phyloP scores from a whole-genome alignment of 2,113 vertebrate genomes.

The Enhydra lutris region DNA sequence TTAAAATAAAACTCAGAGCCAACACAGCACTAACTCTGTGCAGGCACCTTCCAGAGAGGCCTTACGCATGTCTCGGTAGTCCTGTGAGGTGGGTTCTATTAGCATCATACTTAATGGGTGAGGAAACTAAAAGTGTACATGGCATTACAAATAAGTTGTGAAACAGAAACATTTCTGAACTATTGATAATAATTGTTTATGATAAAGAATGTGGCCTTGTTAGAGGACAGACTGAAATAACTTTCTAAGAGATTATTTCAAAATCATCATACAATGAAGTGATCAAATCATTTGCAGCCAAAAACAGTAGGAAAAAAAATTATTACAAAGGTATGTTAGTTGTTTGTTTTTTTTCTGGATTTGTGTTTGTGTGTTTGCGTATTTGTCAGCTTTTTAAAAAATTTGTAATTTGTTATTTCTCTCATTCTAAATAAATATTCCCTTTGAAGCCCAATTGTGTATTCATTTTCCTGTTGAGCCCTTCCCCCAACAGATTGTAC shows the following conservation, averaged over 20 bases:
- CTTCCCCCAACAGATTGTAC: not conserved
- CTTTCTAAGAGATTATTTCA: constrained; percentile 12
- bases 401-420: constrained; percentile 10
- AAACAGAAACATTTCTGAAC: constrained; percentile 10
- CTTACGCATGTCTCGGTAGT: not conserved
- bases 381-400: not conserved
- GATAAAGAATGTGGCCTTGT: not conserved
- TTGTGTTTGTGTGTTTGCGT: not conserved
- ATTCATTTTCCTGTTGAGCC: not conserved
- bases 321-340: not conserved
- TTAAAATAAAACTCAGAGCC: not conserved
- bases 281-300: not conserved
- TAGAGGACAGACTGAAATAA: not conserved
- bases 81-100: not conserved
- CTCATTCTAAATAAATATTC: not conserved
- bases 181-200: not conserved
- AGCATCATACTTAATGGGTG: not conserved
- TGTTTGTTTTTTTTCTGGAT: constrained; percentile 8
- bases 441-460: not conserved
- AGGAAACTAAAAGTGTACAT: not conserved
- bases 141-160: not conserved
- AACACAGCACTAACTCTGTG: not conserved
- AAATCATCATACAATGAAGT: not conserved
- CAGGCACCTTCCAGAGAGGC: not conserved
- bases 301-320: not conserved